Evolutionary conservation across 2,797 vertebrate species (phyloP).

Genomic region (Pangasius macronema): DNA sequence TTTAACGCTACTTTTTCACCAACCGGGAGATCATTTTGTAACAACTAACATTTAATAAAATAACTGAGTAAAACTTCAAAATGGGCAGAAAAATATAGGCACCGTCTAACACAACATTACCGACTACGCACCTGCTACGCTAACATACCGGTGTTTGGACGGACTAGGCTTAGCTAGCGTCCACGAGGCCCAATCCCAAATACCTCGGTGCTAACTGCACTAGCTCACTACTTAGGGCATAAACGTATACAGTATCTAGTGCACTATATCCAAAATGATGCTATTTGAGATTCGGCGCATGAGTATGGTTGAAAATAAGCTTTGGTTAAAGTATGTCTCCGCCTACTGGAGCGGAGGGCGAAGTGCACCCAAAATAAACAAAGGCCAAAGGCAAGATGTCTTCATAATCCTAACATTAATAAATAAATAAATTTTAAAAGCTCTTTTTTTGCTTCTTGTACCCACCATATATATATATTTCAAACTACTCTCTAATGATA

Average conservation of each 20-base stretch:
- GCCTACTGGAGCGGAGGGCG: not conserved
- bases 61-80: not conserved
- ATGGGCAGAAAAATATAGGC: not conserved
- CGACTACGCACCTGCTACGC: conserved; percentile 46
- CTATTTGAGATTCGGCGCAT: not conserved
- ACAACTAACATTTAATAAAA: not conserved
- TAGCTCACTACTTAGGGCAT: not conserved
- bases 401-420: not conserved
- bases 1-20: conserved; percentile 1
- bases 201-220: not conserved
- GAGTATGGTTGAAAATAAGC: not conserved
- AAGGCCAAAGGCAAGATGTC: not conserved
- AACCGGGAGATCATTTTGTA: not conserved
- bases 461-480: not conserved
- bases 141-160: conserved; percentile 49
- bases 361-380: not conserved
- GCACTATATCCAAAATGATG: not conserved
- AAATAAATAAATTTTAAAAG: not conserved
- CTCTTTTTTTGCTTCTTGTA: not conserved
- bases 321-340: not conserved
- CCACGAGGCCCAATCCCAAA: conserved; percentile 1
- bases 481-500: not conserved
- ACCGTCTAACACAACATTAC: conserved; percentile 15
- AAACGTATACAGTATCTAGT: not conserved
- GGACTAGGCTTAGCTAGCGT: conserved; percentile 18